Base-by-base conservation (phyloP, 2,888 invertebrate species). In the Cylindroiulus punctatus region DNA sequence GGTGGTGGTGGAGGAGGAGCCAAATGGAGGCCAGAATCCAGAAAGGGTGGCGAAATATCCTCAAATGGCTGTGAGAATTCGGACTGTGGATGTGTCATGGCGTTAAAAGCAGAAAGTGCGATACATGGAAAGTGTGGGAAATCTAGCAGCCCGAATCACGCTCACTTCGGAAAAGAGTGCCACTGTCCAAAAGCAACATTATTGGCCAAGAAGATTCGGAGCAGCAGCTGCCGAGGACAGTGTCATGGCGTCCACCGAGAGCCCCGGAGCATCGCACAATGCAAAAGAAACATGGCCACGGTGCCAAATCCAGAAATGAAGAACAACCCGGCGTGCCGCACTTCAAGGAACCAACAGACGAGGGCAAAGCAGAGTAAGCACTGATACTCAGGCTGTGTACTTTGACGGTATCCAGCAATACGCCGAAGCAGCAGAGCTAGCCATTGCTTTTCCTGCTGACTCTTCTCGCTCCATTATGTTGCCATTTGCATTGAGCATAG, bases 51-150 rank as follows among this genome's bases (percentile, higher is more conserved):
- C n/a, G 82, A 40, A 17, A 85, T 19, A 19, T 85, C 85, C 32
- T 85, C 85, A 32, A 85, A 65, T 47, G 85, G 19, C 14, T 30
- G 26, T 36, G 85, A 65, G 42, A 85, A 85, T 36, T 85, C 85
- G 32, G 65, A 40, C 32, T 85, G 85, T 19, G 65, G 85, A 65
- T 85, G 85, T 85, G 85, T 76, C 85, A 85, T 85, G 14, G 84
- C 84, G 84, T n/a, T 52, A 84, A 1, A 84, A 84, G 36, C 17
- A n/a, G 82, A 82, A n/a, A 22, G 12, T 82, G n/a, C 42, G 40
- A 82, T 36, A 36, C 65, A 65, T 65, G 26, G 65, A 65, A 65
- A 65, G n/a, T 65, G 65, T 65, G 26, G 65, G 22, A 65, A 65
- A 65, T 65, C 65, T 65, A 65, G 65, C 65, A 12, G 26, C 65